phyloP scores from a whole-genome alignment of 64 coral and sea anemone genomes.

The Pachyseris speciosa region DNA sequence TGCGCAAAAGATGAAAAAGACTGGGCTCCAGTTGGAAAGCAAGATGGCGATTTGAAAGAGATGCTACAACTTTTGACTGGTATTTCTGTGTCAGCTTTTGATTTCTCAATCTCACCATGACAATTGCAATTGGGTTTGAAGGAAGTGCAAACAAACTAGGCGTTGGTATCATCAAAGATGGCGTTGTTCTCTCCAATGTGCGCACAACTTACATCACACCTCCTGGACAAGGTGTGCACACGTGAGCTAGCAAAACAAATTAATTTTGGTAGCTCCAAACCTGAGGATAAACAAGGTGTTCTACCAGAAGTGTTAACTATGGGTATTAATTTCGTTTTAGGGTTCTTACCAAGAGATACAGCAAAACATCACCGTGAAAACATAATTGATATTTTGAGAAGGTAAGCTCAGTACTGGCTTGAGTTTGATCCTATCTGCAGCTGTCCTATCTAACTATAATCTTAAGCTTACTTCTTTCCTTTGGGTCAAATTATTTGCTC shows the following conservation, averaged over 20 bases:
- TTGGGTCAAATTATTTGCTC: too few relatives aligned
- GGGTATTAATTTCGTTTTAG: slow-evolving; percentile 19
- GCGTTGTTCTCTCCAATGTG: slow-evolving; percentile 86
- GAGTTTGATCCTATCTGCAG: too few relatives aligned
- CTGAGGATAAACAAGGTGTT: too few relatives aligned
- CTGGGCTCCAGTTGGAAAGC: background rate
- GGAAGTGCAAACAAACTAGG: slow-evolving; percentile 98
- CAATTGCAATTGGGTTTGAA: slow-evolving; percentile 96
- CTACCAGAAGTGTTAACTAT: background rate
- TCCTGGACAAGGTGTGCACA: slow-evolving; percentile 83
- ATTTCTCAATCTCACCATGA: slow-evolving; percentile 26
- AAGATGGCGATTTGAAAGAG: background rate
- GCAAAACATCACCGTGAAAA: slow-evolving; percentile 98
- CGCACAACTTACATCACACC: slow-evolving; percentile 96
- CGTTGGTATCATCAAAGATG: slow-evolving; percentile 93
- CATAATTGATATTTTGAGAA: slow-evolving; percentile 87
- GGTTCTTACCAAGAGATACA: slow-evolving; percentile 96
- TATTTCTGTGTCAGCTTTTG: background rate
- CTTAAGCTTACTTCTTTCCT: too few relatives aligned
- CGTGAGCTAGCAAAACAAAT: too few relatives aligned
- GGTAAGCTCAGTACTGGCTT: too few relatives aligned
- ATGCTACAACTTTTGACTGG: too few relatives aligned
- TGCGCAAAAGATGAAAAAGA: background rate
- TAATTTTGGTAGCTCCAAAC: too few relatives aligned
- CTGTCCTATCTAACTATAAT: too few relatives aligned